phyloP scores from a whole-genome alignment of 2,113 vertebrate genomes.

The Sturnira hondurensis region DNA sequence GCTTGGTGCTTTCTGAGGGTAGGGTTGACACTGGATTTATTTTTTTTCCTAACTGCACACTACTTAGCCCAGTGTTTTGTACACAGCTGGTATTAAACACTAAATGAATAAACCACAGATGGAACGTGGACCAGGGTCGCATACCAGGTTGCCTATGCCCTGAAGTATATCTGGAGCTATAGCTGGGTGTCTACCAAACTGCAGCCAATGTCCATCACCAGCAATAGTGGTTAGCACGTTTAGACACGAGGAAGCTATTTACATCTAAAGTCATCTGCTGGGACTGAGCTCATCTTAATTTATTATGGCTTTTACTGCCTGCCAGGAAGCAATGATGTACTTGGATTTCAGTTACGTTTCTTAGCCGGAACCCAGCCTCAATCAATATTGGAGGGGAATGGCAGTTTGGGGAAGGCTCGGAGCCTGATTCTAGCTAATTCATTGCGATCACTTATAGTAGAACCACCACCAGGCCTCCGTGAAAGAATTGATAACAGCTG shows the following conservation, averaged over 20 bases:
- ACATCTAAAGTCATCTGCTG: constrained; percentile 53
- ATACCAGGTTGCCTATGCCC: not conserved
- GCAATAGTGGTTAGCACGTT: constrained; percentile 12
- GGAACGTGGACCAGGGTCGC: not conserved
- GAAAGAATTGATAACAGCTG: constrained; percentile 21
- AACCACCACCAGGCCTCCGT: not conserved
- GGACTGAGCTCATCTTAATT: constrained; percentile 54
- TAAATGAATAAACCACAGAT: not conserved
- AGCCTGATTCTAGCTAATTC: constrained; percentile 20
- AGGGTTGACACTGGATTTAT: not conserved
- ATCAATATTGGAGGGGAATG: constrained; percentile 33
- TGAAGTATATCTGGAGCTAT: not conserved
- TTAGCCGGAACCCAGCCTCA: constrained; percentile 40
- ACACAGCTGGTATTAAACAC: not conserved
- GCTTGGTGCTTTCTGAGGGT: not conserved
- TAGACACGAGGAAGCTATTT: constrained; percentile 37
- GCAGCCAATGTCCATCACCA: not conserved
- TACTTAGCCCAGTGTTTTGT: not conserved
- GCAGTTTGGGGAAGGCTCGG: not conserved
- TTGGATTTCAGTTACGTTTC: constrained; percentile 48
- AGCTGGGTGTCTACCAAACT: not conserved
- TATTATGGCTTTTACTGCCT: constrained; percentile 47
- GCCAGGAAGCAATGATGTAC: constrained; percentile 51
- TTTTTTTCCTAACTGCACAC: not conserved
- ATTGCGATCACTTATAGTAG: not conserved